A percentile compares a stretch with the other conserved stretches of the same genome.
Evolutionary conservation across 2,888 invertebrate species (phyloP).

Genomic region (Callinectes sapidus): DNA sequence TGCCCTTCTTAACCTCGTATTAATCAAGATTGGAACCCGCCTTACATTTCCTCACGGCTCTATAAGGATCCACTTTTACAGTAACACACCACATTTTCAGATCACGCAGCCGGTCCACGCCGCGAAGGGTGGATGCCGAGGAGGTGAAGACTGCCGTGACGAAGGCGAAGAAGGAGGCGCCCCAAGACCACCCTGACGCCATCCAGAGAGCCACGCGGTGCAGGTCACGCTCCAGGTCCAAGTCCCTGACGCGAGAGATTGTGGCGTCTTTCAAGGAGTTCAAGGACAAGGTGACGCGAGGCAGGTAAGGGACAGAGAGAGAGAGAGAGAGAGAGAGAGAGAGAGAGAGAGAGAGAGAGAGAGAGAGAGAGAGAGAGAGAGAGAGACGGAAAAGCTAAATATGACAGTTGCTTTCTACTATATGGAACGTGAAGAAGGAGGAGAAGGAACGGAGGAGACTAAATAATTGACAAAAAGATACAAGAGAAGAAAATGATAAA

Average conservation of each 20-base stretch:
- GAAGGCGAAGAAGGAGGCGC: conserved; percentile 50
- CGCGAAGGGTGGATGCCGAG: conserved; percentile 20
- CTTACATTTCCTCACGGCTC: too few relatives aligned
- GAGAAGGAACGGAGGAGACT: too few relatives aligned
- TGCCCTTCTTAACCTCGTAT: too few relatives aligned
- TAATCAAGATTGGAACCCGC: too few relatives aligned
- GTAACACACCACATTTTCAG: neutral
- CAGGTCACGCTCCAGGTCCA: conserved; percentile 67
- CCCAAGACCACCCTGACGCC: conserved; percentile 70
- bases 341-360: neutral
- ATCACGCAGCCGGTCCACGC: conserved; percentile 53
- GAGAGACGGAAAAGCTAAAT: too few relatives aligned
- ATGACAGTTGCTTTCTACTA: too few relatives aligned
- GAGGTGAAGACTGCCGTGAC: neutral
- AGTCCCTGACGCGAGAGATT: conserved; percentile 70
- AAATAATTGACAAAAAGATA: too few relatives aligned
- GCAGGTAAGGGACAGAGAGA: conserved; percentile 48
- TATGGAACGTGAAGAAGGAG: too few relatives aligned
- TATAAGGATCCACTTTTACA: too few relatives aligned
- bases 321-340: conserved; percentile 12
- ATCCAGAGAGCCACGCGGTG: conserved; percentile 58
- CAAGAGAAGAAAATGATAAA: too few relatives aligned
- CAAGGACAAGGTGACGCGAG: conserved; percentile 65
- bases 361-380: neutral
- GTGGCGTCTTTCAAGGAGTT: conserved; percentile 71